These are phyloP conservation scores for Nyleta sp. DNA, from an alignment of 2,888 invertebrate genomes.

Conservation along the genomic window DNA sequence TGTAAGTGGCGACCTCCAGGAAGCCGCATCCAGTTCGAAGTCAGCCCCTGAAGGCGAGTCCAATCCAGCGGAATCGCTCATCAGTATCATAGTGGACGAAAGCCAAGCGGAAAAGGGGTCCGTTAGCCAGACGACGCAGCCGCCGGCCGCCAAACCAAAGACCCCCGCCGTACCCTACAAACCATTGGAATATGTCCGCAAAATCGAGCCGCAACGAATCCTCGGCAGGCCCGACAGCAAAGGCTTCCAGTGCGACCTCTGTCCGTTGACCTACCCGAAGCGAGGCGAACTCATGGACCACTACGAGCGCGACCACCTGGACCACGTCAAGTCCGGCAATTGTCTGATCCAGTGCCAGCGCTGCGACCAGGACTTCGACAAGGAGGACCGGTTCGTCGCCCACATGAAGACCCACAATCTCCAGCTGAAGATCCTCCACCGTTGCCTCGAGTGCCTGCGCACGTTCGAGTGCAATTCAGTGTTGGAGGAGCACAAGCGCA, in stretches of 20 bases:
- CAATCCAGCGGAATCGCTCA: too few relatives aligned
- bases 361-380: slow-evolving; percentile 28
- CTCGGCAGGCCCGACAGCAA: too few relatives aligned
- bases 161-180: too few relatives aligned
- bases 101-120: too few relatives aligned
- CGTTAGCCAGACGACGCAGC: too few relatives aligned
- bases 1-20: too few relatives aligned
- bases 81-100: too few relatives aligned
- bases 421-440: neutral
- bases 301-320: neutral
- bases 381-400: neutral
- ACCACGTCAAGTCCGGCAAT: neutral
- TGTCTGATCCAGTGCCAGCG: slow-evolving; percentile 21
- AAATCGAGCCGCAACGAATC: neutral
- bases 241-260: neutral
- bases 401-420: slow-evolving; percentile 36
- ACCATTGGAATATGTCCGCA: too few relatives aligned
- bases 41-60: too few relatives aligned
- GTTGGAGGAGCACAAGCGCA: neutral
- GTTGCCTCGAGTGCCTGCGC: slow-evolving; percentile 19
- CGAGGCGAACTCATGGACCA: neutral
- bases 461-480: slow-evolving; percentile 23
- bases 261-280: neutral
- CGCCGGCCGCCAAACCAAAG: too few relatives aligned
- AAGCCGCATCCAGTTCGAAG: too few relatives aligned